Evolutionary conservation across 2,797 vertebrate genomes (phyloP), one percentile per base, ranked within the genome.

Genomic region (Apogon talboti): DNA sequence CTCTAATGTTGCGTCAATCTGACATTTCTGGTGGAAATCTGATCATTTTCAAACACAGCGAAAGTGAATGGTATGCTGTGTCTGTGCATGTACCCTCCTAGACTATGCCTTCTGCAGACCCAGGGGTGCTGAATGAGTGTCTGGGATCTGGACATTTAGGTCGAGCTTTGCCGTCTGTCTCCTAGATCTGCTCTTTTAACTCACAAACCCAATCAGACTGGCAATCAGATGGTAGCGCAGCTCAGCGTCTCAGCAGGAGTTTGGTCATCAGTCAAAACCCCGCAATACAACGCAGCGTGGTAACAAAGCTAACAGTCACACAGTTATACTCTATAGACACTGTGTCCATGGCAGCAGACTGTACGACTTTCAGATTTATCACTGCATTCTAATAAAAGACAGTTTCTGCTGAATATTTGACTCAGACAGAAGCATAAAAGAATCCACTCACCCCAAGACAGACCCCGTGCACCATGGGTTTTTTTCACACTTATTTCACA

Each of bases 121-220:
- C 79, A 74, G 33, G 80, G 71, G 81, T 81, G 79, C 73, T 75
- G 66, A 80, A 47, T 28, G 61, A 79, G 48, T 44, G 70, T 81
- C 77, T 79, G 64, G 30, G 61, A 78, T 78, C 46, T 76, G 83
- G 85, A 82, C 87, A 89, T 87, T 78, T 90, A 82, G 82, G 87
- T 63, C 21, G 19, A 71, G 59, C 79, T 59, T 50, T 58, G 54
- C 81, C 52, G 63, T 79, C 76, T 90, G 83, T 91, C 78, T 79
- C 78, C 54, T 54, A 77, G 71, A 82, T 78, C 59, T 76, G 74
- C 53, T 78, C 75, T 87, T 35, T 83, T 80, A 83, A 83, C 78
- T 89, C 76, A 66, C 72, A 66, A 83, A 81, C 52, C 54, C 69
- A 71, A 79, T 81, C 74, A 77, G 56, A 47, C 57, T 72, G 72